Base-by-base conservation (phyloP, 2,113 vertebrate genomes). In the Platichthys flesus region DNA sequence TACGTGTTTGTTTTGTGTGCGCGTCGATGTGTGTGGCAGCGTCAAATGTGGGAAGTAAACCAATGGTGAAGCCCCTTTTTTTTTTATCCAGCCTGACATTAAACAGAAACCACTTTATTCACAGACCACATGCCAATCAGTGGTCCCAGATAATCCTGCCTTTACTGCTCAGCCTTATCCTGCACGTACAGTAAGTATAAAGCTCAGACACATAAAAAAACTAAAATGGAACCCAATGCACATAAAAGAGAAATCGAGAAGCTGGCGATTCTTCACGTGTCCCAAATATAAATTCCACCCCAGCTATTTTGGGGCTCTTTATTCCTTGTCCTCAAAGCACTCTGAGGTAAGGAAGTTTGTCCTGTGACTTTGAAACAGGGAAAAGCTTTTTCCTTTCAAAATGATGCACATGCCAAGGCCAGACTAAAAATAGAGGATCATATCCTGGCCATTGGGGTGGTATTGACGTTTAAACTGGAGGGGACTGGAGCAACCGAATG, bases 381-480 rank as follows among this genome's bases (percentile, higher is more conserved):
- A 37, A 74, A 45, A 55, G 64, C 31, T 45, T 65, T 54, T 60
- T 62, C 40, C 63, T 13, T 69, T 62, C 65, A 21, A 65, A 28
- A 54, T 71, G 28, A 79, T 42, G 62, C 24, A 63, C 24, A 67
- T 26, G 60, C 37, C 51, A 65, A 69, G 49, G 54, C 23, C 74
- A 9, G 68, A 61, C 13, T 63, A 37, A 37, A 70, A 69, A 57
- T 18, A 49, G 4, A 60, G 59, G 61, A 58, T 23, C 13, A 23
- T 58, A 14, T 86, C 79, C 71, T 84, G 78, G 56, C 71, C 40
- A 68, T 74, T 20, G 9, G 66, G 80, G 83, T 78, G 71, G 62
- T 84, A 81, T 45, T 83, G 82, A 88, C 86, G 84, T 83, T 72
- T 71, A 79, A 82, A 74, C 83, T 90, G 81, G 81, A 87, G 67